Base-by-base conservation (phyloP, 2,888 invertebrate species). In the Bedellia somnulentella region DNA sequence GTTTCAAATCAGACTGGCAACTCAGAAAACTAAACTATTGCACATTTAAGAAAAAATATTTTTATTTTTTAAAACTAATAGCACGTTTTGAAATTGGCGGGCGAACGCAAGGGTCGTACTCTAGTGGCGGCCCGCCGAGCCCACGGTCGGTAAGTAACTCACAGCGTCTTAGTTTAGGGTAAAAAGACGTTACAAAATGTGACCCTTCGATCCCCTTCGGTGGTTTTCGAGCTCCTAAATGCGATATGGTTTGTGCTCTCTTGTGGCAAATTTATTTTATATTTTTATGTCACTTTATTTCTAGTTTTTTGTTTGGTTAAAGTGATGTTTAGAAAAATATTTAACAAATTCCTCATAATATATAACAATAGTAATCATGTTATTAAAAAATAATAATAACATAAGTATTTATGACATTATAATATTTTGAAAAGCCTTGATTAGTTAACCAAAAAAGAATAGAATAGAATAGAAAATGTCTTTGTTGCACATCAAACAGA, bases 121-220 rank as follows among this genome's bases (percentile, higher is more conserved):
- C 46, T n/a, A n/a, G n/a, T 52, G 10, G 22, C 61, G 52, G 53
- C 62, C 59, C 66, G 63, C 64, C 52, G 60, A 57, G 52, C 55
- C 54, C 59, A 52, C 64, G 58, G 58, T 62, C 64, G 56, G 43
- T 48, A 67, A 70, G 64, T 57, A 68, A 75, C 73, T 73, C 61
- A n/a, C n/a, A 48, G 37, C 59, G 53, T 57, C 60, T 59, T 70
- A 52, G n/a, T 30, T 24, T 23, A 53, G 61, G 62, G 56, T 51
- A 44, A 55, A 73, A 73, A 75, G 71, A 73, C 73, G 73, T 73
- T 75, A 68, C 52, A 52, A 47, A 15, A 12, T n/a, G 45, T 41
- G 52, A 51, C 70, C 71, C 70, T 60, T 58, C 55, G 50, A 50
- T 54, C 53, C 67, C 68, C 64, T 60, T 56, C 52, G 54, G 51